Percentiles rank a stretch among this genome's conserved stretches.
Evolutionary conservation across 1,140 invertebrate species (phyloP).

Genomic region (Rhysida immarginata): DNA sequence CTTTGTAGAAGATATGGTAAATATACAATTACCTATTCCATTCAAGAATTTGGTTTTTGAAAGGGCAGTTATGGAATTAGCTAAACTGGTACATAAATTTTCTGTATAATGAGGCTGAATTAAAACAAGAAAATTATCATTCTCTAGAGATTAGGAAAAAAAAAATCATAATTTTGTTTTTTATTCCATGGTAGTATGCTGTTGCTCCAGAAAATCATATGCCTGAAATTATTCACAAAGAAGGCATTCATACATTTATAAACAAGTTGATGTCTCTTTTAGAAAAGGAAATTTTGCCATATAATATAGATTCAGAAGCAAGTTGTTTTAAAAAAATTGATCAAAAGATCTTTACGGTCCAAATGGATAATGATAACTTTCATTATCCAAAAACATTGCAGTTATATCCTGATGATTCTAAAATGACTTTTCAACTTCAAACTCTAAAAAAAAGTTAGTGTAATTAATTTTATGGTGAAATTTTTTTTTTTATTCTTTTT

Average conservation of each 20-base stretch:
- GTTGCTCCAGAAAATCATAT: no score
- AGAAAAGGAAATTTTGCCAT: no score
- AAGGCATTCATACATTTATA: neutral
- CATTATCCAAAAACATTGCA: neutral
- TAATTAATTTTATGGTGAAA: neutral
- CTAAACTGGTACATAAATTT: neutral
- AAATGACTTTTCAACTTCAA: neutral
- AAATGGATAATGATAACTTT: neutral
- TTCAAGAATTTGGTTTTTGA: neutral
- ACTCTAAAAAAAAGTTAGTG: neutral
- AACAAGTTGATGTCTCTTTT: neutral
- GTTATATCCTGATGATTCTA: neutral
- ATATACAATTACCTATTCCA: neutral
- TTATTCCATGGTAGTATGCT: no score
- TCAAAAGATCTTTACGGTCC: no score
- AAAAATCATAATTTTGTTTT: neutral
- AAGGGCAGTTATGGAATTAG: neutral
- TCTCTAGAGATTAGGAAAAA: neutral
- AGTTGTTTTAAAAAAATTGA: no score
- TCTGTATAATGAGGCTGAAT: neutral
- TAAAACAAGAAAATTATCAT: neutral
- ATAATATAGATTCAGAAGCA: no score
- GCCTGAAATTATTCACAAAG: neutral
- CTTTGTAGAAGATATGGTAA: neutral
- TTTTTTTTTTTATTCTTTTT: no score